Evolutionary conservation across 2,797 vertebrate species (phyloP).

Genomic region (Brachymystax lenok): DNA sequence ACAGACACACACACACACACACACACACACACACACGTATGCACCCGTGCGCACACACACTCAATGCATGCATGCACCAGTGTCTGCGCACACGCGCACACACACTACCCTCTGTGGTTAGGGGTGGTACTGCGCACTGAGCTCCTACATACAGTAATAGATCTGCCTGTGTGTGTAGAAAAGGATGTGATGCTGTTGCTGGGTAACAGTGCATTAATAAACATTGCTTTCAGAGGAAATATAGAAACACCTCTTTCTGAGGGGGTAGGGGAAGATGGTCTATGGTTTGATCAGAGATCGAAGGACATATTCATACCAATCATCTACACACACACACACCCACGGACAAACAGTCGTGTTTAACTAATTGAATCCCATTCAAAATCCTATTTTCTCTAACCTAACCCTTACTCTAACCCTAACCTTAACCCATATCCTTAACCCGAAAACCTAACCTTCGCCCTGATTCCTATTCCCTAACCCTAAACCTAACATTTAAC

Average conservation of each 20-base stretch:
- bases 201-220: conserved; percentile 15
- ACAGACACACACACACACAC: conserved; percentile 13
- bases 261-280: too few species aligned
- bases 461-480: too few species aligned
- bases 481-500: too few species aligned
- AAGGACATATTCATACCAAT: neutral
- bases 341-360: neutral
- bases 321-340: neutral
- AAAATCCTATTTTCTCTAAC: too few species aligned
- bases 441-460: too few species aligned
- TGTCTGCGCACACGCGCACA: too few species aligned
- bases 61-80: too few species aligned
- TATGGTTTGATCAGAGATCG: neutral
- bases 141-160: too few species aligned
- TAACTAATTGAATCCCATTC: too few species aligned
- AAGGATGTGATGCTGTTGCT: conserved; percentile 13
- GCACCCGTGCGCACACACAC: neutral
- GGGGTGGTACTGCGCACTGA: neutral
- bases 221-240: neutral
- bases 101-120: conserved; percentile 2
- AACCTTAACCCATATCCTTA: too few species aligned
- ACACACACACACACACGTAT: neutral
- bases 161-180: neutral
- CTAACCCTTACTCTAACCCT: too few species aligned
- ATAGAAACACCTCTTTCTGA: neutral